Evolutionary conservation across 53 echinoderm and acorn worm species (phyloP), one percentile per base, ranked within the genome.

Genomic region (Antedon mediterranea): DNA sequence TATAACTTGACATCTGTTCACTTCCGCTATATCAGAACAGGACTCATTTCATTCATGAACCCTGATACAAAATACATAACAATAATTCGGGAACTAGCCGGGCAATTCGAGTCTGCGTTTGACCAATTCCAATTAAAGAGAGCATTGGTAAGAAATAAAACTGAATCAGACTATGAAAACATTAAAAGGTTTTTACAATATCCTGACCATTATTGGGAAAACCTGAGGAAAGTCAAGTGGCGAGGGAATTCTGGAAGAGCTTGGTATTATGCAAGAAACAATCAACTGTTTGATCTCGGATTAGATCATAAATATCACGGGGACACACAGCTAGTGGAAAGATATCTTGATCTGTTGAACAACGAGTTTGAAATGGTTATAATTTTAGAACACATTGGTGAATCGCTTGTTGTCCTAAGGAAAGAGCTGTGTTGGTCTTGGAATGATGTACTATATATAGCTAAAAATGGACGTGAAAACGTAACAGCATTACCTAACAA

Each of bases 71-170:
- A 80, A 30, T 93, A 85, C 73, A 85, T 93, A 28, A 89, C 83
- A 28, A 86, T 91, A 28, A 71, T 91, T 29, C 76, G 91, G 15
- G 89, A 91, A 28, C 88, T 91, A 18, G 73, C 83, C 34, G 71
- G 86, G 11, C 92, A 89, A 3, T 91, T 86, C 33, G 91, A 91
- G 73, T 91, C 91, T 14, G 91, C 88, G 0, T 91, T 91, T 32
- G 80, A 41, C 6, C 82, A 84, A 72, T 93, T 91, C 77, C 81
- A 81, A 41, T 84, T 89, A 32, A 74, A 81, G 0, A 84, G 84
- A 34, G 57, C 91, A 0, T 86, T 89, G 43, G 30, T 71, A 0
- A 31, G 73, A 5, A 73, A 76, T 30, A 74, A 31, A 9, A 76
- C 71, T n/a, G 28, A 1, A 18, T 23, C 57, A 18, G 23, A 3